Conservation (phyloP, 2,888 invertebrate species). For the Alentia gelatinosa region DNA sequence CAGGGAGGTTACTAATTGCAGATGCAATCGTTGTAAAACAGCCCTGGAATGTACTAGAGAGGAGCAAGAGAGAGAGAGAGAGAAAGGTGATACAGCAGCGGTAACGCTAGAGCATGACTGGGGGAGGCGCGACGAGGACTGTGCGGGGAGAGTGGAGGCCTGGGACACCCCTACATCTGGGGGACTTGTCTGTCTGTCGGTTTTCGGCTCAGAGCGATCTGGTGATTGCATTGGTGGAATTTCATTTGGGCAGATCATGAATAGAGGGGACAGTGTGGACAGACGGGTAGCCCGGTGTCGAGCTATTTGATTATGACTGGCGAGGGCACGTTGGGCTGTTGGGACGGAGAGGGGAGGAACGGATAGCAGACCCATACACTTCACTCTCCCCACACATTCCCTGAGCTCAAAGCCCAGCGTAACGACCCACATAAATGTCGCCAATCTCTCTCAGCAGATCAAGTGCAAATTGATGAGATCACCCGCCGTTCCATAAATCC, state of each 20-base stretch:
- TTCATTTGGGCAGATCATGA: neutral
- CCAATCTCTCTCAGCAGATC: neutral
- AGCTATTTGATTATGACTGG: neutral
- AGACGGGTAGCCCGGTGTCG: neutral
- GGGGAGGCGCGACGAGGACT: too few relatives aligned
- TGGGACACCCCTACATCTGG: too few relatives aligned
- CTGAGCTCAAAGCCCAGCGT: neutral
- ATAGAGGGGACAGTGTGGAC: neutral
- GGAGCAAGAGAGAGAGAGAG: too few relatives aligned
- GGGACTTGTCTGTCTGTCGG: too few relatives aligned
- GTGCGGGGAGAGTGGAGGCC: neutral
- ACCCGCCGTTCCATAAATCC: neutral
- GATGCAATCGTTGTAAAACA: too few relatives aligned
- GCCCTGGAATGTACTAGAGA: too few relatives aligned
- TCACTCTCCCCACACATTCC: neutral
- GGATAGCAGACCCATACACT: too few relatives aligned
- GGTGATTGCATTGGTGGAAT: neutral
- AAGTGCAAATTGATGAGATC: conserved; percentile 13
- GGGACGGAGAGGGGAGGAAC: too few relatives aligned
- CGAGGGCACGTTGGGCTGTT: neutral
- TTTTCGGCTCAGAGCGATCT: neutral
- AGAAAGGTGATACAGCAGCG: too few relatives aligned
- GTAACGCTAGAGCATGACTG: too few relatives aligned
- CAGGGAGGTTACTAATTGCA: too few relatives aligned
- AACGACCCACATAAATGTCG: neutral